Evolutionary conservation across 1,140 invertebrate genomes (phyloP), one percentile per base, ranked within the genome.

Genomic region (Dinothrombium tinctorium): DNA sequence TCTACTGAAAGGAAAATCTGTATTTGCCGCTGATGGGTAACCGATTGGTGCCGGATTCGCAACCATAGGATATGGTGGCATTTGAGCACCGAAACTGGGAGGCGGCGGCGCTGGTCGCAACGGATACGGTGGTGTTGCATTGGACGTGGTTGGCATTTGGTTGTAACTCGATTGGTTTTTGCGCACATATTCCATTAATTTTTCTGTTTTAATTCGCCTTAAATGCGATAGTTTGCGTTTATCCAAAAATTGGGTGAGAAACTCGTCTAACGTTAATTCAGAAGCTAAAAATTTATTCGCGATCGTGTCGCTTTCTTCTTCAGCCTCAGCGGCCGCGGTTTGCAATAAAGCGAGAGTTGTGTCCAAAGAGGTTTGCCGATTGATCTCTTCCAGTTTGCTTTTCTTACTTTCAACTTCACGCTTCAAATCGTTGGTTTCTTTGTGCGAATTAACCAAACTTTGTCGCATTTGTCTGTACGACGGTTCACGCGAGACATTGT

Each of bases 281-380:
- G 70, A 71, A 22, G 69, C 63, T 31, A 79, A 60, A 55, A 84
- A 83, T 45, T 72, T 69, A 53, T 79, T 70, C 1, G 76, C 71
- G 31, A 76, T 53, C 41, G 66, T 68, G 56, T 90, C 83, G 21
- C 79, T 79, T 56, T 79, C 68, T 59, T 87, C 81, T 60, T 90
- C 83, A 35, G 73, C 72, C 65, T 83, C 74, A 38, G 79, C 74
- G 35, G 78, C 73, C 12, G 77, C 71, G 26, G 79, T 72, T 67
- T 84, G 77, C 12, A 87, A 59, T 24, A 87, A 54, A 1, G 80
- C 81, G 42, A 82, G 58, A 9, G 76, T 73, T 21, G 75, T 77
- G 49, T 87, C 81, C 37, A 74, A 62, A 8, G 72, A 74, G 51
- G 74, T 69, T 26, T 68, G 68, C 24, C 69, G 69, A 22, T 68